phyloP scores from a whole-genome alignment of 2,113 vertebrate species.

The Scytalopus superciliaris region DNA sequence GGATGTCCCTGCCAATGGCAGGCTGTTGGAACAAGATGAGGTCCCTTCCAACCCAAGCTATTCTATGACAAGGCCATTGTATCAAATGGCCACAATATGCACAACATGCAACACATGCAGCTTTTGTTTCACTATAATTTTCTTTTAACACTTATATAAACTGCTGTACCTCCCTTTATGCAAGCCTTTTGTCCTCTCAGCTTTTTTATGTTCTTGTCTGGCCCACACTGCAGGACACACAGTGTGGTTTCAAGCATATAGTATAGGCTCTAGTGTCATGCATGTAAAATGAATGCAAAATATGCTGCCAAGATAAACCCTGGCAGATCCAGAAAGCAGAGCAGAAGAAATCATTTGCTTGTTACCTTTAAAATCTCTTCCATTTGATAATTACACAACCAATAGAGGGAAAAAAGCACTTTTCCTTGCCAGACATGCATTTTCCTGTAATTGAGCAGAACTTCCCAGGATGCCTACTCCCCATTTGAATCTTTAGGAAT shows the following conservation, averaged over 20 bases:
- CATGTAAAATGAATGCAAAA: constrained; percentile 39
- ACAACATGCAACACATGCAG: not conserved
- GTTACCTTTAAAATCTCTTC: constrained; percentile 27
- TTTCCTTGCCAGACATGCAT: not conserved
- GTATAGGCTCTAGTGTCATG: not conserved
- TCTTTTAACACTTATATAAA: not conserved
- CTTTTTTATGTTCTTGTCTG: not conserved
- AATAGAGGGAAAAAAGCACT: not conserved
- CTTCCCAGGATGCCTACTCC: not conserved
- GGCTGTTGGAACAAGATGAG: not conserved
- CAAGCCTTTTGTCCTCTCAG: not conserved
- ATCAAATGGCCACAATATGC: not conserved
- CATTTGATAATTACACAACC: not conserved
- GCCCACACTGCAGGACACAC: not conserved
- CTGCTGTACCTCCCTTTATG: not conserved
- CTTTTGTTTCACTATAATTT: not conserved
- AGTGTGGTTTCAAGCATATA: not conserved
- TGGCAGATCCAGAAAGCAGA: not conserved
- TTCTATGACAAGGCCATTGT: not conserved
- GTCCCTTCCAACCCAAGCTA: not conserved
- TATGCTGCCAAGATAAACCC: constrained; percentile 31
- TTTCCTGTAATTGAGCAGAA: not conserved
- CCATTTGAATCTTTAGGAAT: not conserved
- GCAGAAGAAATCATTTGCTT: not conserved
- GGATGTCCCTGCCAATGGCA: not conserved